Conservation (phyloP, 2,113 vertebrate species). For the Acanthochromis polyacanthus region DNA sequence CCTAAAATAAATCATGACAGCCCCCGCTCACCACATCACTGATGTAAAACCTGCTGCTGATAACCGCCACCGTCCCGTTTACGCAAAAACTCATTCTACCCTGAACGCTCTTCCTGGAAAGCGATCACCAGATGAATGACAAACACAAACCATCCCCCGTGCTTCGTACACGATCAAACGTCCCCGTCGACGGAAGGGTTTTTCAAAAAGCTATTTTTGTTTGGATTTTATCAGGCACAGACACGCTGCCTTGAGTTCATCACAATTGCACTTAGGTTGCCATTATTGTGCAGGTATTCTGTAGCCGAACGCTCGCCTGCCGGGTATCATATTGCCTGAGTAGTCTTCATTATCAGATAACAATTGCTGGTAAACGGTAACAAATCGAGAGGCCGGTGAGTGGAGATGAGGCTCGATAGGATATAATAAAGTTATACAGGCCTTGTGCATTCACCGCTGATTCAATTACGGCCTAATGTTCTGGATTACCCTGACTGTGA, state of each 20-base stretch:
- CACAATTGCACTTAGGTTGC: constrained; percentile 43
- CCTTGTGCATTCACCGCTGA: constrained; percentile 46
- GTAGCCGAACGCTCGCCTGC: background rate
- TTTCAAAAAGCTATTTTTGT: background rate
- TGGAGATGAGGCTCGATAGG: constrained; percentile 62
- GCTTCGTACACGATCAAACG: background rate
- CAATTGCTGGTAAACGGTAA: constrained; percentile 73
- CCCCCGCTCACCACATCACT: no score
- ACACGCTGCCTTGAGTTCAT: constrained; percentile 10
- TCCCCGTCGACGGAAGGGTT: background rate
- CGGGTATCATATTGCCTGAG: constrained; percentile 59
- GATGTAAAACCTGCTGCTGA: no score
- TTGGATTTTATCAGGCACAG: constrained; percentile 21
- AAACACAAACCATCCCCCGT: background rate
- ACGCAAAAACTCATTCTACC: background rate
- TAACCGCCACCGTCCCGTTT: background rate
- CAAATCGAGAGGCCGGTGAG: constrained; percentile 60
- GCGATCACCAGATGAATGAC: constrained; percentile 3
- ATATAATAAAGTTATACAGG: constrained; percentile 67
- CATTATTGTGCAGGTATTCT: constrained; percentile 49
- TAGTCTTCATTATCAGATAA: constrained; percentile 72
- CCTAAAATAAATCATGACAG: no score
- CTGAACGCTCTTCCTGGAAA: constrained; percentile 6
- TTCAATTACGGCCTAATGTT: constrained; percentile 62
- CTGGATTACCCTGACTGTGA: constrained; percentile 49